Evolutionary conservation across 2,113 vertebrate species (phyloP).

Genomic region (Platysteira castanea): DNA sequence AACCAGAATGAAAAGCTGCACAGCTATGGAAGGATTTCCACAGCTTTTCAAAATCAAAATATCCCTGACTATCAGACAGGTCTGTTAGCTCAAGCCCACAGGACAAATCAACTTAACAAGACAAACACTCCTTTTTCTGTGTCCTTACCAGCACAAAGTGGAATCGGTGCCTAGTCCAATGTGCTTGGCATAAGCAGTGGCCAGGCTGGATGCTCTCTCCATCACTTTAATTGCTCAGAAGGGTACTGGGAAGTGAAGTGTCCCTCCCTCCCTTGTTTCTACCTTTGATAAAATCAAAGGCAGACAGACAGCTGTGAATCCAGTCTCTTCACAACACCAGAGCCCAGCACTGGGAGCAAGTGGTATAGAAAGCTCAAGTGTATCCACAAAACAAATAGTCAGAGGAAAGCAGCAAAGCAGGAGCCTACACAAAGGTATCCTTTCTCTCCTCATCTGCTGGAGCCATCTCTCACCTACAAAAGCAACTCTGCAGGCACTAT

Average conservation of each 20-base stretch:
- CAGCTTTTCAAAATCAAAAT: not conserved
- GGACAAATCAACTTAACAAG: not conserved
- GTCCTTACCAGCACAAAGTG: not conserved
- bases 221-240: not conserved
- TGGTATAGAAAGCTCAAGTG: not conserved
- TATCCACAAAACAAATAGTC: not conserved
- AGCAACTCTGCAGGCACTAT: not conserved
- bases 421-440: constrained; percentile 9
- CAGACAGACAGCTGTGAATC: not conserved
- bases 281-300: not conserved
- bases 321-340: not conserved
- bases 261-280: not conserved
- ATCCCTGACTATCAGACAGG: not conserved
- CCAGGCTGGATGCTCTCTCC: not conserved
- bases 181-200: not conserved
- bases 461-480: constrained; percentile 45
- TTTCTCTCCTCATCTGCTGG: constrained; percentile 17
- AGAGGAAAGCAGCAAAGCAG: not conserved
- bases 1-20: not conserved
- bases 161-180: fast-evolving
- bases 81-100: not conserved
- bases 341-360: not conserved
- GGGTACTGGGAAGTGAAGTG: not conserved
- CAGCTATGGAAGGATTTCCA: not conserved
- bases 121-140: not conserved